Conservation (phyloP, 92 coral and sea anemone species). For the Diadumene lineata region DNA sequence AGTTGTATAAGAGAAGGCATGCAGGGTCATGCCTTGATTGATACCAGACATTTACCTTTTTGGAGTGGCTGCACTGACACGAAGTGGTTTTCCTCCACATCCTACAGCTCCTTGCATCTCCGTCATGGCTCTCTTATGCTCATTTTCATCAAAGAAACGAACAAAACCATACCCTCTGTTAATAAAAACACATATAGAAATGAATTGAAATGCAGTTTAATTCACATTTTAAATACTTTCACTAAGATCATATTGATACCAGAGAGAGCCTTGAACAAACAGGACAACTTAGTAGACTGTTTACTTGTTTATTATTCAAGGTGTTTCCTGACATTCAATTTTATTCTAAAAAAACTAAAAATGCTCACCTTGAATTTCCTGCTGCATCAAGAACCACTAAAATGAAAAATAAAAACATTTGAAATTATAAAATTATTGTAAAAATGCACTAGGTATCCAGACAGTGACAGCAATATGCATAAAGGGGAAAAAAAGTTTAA, state of each 20-base stretch:
- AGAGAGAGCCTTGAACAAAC: no score
- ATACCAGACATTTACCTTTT: conserved; percentile 76
- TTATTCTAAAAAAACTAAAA: no score
- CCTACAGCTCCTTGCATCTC: conserved; percentile 98
- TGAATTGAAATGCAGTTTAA: no score
- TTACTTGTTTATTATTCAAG: not conserved
- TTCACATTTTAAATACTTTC: no score
- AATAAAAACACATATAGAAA: not conserved
- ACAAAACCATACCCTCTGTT: conserved; percentile 98
- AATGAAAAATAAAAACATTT: no score
- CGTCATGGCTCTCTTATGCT: conserved; percentile 87
- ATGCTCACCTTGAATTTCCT: conserved; percentile 88
- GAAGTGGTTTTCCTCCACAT: conserved; percentile 85
- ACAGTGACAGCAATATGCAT: no score
- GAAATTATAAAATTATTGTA: no score
- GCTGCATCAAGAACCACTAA: conserved; percentile 89
- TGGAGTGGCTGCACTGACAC: conserved; percentile 99
- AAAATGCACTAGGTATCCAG: no score
- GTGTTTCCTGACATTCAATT: not conserved
- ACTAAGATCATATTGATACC: no score
- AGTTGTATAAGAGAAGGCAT: no score
- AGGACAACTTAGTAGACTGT: not conserved
- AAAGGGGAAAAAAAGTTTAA: no score
- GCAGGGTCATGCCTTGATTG: no score
- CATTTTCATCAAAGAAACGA: conserved; percentile 76